Evolutionary conservation across 2,113 vertebrate species (phyloP).

Genomic region (Thamnaconus septentrionalis): DNA sequence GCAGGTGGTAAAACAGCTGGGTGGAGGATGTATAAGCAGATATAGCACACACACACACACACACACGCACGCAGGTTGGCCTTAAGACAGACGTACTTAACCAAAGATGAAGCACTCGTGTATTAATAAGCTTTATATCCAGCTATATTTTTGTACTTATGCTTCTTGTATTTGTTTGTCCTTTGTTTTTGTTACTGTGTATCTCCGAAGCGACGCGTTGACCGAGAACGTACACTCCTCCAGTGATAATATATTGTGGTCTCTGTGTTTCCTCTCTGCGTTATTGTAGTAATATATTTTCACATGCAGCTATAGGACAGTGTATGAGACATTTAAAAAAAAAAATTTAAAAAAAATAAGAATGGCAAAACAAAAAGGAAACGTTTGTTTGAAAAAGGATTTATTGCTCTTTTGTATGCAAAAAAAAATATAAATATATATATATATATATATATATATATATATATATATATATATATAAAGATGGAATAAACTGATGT

Average conservation of each 20-base stretch:
- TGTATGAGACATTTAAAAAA: slow-evolving; percentile 58
- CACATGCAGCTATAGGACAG: slow-evolving; percentile 75
- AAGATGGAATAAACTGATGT: too few species aligned
- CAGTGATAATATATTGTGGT: slow-evolving; percentile 80
- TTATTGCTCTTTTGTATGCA: slow-evolving; percentile 74
- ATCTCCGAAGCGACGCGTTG: slow-evolving; percentile 56
- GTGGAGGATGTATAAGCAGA: too few species aligned
- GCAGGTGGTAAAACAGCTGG: too few species aligned
- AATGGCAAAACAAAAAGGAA: slow-evolving; percentile 8
- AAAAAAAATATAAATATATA: slow-evolving; percentile 69
- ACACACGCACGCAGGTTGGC: not conserved
- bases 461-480: slow-evolving; percentile 17
- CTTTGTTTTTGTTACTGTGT: slow-evolving; percentile 24
- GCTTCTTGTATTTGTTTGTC: slow-evolving; percentile 56
- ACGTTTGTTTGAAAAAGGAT: slow-evolving; percentile 60
- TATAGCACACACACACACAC: too few species aligned
- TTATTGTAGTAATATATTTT: slow-evolving; percentile 84
- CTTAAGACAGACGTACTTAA: slow-evolving; percentile 54
- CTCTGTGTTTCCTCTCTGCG: slow-evolving; percentile 66
- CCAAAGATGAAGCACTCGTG: slow-evolving; percentile 75
- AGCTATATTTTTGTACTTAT: slow-evolving; percentile 72
- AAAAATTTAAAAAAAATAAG: too few species aligned
- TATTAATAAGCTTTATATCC: slow-evolving; percentile 73
- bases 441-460: too few species aligned
- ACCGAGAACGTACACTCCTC: slow-evolving; percentile 54